These are phyloP conservation scores for Chelmon rostratus DNA, from an alignment of 2,797 vertebrate species.

Conservation along the genomic window DNA sequence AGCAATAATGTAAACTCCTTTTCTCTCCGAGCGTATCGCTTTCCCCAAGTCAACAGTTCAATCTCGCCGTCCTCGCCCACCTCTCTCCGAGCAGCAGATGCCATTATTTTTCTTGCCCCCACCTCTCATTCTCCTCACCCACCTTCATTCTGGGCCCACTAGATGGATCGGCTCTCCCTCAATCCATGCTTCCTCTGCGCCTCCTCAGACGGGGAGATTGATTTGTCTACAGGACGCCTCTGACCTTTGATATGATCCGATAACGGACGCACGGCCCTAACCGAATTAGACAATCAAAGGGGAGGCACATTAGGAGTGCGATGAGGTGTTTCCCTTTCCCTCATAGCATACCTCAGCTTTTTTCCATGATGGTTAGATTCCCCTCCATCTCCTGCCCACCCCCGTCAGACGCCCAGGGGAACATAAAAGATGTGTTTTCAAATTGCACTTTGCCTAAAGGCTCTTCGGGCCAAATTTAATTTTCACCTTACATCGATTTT, in stretches of 20 bases:
- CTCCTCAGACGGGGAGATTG: constrained; percentile 87
- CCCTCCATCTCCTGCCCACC: constrained; percentile 76
- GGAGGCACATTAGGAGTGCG: constrained; percentile 87
- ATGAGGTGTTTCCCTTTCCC: constrained; percentile 82
- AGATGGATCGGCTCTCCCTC: constrained; percentile 87
- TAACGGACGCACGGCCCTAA: constrained; percentile 89
- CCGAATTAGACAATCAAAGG: constrained; percentile 91
- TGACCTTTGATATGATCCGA: constrained; percentile 93
- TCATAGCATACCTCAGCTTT: constrained; percentile 50
- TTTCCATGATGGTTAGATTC: constrained; percentile 56
- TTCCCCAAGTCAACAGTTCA: constrained; percentile 81
- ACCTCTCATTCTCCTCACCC: constrained; percentile 48
- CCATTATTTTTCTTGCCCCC: constrained; percentile 69
- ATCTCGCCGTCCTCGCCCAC: constrained; percentile 76
- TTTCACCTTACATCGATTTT: constrained; percentile 96
- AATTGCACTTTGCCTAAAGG: constrained; percentile 97
- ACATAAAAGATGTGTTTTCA: constrained; percentile 93
- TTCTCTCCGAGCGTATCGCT: constrained; percentile 68
- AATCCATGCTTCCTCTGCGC: constrained; percentile 70
- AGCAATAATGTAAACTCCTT: constrained; percentile 67
- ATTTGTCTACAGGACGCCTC: constrained; percentile 88
- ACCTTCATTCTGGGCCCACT: constrained; percentile 73
- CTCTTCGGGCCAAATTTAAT: constrained; percentile 96
- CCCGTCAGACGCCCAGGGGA: constrained; percentile 88
- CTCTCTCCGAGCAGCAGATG: constrained; percentile 73